A percentile compares a stretch with the other conserved stretches of the same genome.
Evolutionary conservation across 2,888 invertebrate species (phyloP).

Genomic region (Ligdia adustata): DNA sequence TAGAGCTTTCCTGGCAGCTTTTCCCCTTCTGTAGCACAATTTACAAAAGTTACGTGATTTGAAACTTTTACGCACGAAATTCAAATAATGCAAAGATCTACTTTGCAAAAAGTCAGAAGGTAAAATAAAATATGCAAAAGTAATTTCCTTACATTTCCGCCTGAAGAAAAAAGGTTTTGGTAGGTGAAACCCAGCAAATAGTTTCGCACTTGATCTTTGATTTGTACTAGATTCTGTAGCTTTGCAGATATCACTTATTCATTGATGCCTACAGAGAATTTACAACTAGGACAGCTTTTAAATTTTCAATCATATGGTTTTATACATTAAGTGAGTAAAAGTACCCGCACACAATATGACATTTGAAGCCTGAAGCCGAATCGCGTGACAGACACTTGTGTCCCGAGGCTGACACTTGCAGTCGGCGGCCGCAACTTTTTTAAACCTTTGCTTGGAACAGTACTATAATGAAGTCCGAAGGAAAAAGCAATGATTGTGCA

Average conservation of each 20-base stretch:
- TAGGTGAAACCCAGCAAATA: constrained; percentile 23
- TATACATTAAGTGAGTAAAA: too few relatives aligned
- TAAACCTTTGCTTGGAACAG: too few relatives aligned
- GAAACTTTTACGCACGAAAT: constrained; percentile 12
- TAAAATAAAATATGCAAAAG: constrained; percentile 27
- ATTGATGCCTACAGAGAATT: constrained; percentile 60
- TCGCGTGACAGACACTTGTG: too few relatives aligned
- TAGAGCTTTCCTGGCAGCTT: neutral
- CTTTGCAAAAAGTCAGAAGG: constrained; percentile 11
- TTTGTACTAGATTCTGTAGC: constrained; percentile 25
- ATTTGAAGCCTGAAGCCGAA: too few relatives aligned
- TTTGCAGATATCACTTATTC: constrained; percentile 61
- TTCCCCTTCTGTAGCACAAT: neutral
- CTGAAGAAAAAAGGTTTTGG: constrained; percentile 21
- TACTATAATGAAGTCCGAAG: too few relatives aligned
- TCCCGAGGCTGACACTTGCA: too few relatives aligned
- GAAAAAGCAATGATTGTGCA: too few relatives aligned
- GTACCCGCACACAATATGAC: too few relatives aligned
- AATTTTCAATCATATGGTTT: too few relatives aligned
- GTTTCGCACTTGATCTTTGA: constrained; percentile 33
- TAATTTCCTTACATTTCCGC: constrained; percentile 23
- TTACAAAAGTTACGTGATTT: constrained; percentile 6
- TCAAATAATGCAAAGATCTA: constrained; percentile 23
- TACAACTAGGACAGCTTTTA: constrained; percentile 71
- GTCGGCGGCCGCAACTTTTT: too few relatives aligned